These are phyloP conservation scores for Chrysogorgia sp. DNA, from an alignment of 92 coral and sea anemone species.

Conservation along the genomic window DNA sequence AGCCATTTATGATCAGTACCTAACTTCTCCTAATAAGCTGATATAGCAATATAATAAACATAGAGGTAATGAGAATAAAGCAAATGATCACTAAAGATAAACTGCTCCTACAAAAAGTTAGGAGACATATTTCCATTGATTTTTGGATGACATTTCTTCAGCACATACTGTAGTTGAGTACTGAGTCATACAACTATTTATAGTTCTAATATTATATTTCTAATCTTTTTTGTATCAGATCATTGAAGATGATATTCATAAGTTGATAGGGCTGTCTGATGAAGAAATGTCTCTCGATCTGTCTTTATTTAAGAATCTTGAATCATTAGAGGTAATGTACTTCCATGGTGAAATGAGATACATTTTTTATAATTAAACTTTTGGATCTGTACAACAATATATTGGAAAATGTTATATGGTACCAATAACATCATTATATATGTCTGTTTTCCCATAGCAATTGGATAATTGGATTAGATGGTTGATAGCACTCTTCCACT, in stretches of 20 bases:
- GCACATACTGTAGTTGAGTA: background rate
- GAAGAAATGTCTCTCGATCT: constrained; percentile 77
- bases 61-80: too few relatives aligned
- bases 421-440: too few relatives aligned
- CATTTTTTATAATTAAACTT: too few relatives aligned
- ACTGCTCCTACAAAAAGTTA: background rate
- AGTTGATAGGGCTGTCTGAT: constrained; percentile 40
- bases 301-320: constrained; percentile 74
- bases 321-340: constrained; percentile 71
- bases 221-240: constrained; percentile 5
- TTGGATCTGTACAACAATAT: too few relatives aligned
- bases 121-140: background rate
- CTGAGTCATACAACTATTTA: background rate
- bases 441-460: too few relatives aligned
- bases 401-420: too few relatives aligned
- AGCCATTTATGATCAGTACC: background rate
- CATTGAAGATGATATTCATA: constrained; percentile 24
- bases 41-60: too few relatives aligned
- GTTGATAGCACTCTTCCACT: too few relatives aligned
- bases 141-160: background rate
- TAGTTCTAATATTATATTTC: background rate
- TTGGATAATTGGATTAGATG: too few relatives aligned
- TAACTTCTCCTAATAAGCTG: too few relatives aligned
- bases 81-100: background rate
- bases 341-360: background rate